A percentile compares a stretch with the other conserved stretches of the same genome.
Conservation (phyloP, 2,113 vertebrate species). For the Toxotes jaculatrix region DNA sequence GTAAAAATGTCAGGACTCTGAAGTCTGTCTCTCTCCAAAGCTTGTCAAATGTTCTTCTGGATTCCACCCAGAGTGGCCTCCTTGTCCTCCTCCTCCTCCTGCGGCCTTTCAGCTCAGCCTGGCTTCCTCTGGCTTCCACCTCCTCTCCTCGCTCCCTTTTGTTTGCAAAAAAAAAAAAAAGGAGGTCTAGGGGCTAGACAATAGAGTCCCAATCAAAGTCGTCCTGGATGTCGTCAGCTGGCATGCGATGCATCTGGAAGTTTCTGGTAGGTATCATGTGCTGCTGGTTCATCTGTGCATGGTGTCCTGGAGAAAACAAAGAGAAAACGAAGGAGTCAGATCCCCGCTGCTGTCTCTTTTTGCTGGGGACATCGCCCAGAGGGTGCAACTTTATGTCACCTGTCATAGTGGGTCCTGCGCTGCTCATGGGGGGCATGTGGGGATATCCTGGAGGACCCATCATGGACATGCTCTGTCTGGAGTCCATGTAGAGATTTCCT, state of each 20-base stretch:
- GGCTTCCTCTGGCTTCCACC: slow-evolving; percentile 66
- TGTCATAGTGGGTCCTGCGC: slow-evolving; percentile 88
- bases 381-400: slow-evolving; percentile 73
- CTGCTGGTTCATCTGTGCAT: slow-evolving; percentile 92
- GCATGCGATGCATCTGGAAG: slow-evolving; percentile 93
- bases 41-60: slow-evolving; percentile 74
- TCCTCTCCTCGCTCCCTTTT: slow-evolving; percentile 65
- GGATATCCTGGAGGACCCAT: slow-evolving; percentile 92
- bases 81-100: slow-evolving; percentile 61
- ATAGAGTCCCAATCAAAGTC: slow-evolving; percentile 97
- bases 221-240: slow-evolving; percentile 92
- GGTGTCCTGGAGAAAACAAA: slow-evolving; percentile 84
- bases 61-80: slow-evolving; percentile 66
- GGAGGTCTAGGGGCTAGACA: slow-evolving; percentile 82
- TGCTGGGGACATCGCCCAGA: not conserved
- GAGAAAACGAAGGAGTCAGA: not conserved
- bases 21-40: slow-evolving; percentile 75
- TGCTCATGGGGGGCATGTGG: slow-evolving; percentile 90
- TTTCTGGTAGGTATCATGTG: slow-evolving; percentile 92
- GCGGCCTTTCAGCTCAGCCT: slow-evolving; percentile 76
- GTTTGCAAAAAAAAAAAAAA: slow-evolving; percentile 24
- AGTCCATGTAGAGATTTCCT: slow-evolving; percentile 94
- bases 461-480: slow-evolving; percentile 92
- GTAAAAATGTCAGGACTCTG: slow-evolving; percentile 81
- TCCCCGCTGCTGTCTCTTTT: not conserved